Conservation (phyloP, 23 tunicate species). For the Styela plicata region DNA sequence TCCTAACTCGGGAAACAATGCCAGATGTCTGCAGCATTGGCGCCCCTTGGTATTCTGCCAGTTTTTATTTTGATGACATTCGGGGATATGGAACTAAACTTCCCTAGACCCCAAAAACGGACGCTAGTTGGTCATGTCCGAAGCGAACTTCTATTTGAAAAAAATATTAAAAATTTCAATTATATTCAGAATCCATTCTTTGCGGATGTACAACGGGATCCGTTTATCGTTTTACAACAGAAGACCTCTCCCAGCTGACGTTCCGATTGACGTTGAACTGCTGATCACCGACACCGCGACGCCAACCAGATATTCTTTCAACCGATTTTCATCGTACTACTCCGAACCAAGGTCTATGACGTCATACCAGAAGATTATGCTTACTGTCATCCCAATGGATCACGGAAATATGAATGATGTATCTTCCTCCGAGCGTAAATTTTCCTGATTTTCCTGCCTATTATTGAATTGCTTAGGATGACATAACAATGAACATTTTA, state of each 20-base stretch:
- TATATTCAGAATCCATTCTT: not conserved
- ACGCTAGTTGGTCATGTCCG: not conserved
- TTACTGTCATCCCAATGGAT: not conserved
- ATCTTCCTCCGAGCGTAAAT: not conserved
- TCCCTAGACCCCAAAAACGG: no score
- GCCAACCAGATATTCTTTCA: not conserved
- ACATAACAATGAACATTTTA: no score
- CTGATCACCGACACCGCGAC: not conserved
- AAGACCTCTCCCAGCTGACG: not conserved
- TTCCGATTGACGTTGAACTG: not conserved
- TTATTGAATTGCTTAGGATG: no score
- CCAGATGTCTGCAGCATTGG: no score
- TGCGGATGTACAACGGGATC: not conserved
- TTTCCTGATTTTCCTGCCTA: no score
- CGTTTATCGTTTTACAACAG: not conserved
- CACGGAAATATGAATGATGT: not conserved
- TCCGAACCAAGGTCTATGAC: not conserved
- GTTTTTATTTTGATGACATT: not conserved
- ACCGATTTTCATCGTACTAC: not conserved
- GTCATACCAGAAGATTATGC: not conserved
- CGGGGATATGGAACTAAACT: not conserved
- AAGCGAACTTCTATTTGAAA: not conserved
- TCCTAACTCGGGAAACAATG: no score
- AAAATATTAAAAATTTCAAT: no score
- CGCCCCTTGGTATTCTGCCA: not conserved